These are phyloP conservation scores for Phortica variegata DNA, from an alignment of 1,140 invertebrate species.

Conservation along the genomic window DNA sequence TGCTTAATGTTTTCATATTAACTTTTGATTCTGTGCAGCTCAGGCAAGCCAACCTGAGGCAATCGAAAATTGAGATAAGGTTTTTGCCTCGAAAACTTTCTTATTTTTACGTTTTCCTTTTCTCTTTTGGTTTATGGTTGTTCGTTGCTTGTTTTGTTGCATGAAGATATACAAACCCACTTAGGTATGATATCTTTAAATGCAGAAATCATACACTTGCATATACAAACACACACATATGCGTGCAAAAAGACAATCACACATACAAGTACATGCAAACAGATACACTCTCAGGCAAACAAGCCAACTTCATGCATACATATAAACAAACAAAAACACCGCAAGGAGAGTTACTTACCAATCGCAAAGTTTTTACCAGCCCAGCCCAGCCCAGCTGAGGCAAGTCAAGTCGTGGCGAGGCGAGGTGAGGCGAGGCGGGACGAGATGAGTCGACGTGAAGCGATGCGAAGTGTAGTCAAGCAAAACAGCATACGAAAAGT, in stretches of 20 bases:
- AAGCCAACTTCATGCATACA: slow-evolving; percentile 28
- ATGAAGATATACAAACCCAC: slow-evolving; percentile 27
- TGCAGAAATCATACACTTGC: slow-evolving; percentile 35
- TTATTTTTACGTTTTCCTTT: slow-evolving; percentile 9
- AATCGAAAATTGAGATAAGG: slow-evolving; percentile 56
- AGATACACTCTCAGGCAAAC: slow-evolving; percentile 28
- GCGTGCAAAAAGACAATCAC: slow-evolving; percentile 5
- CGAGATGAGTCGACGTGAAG: too few relatives aligned
- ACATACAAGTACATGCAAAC: slow-evolving; percentile 2
- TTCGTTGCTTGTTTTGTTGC: slow-evolving; percentile 6
- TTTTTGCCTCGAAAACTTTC: slow-evolving; percentile 55
- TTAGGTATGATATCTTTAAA: slow-evolving; percentile 56
- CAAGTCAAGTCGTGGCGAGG: too few relatives aligned
- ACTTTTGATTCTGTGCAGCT: slow-evolving; percentile 26
- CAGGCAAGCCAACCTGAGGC: slow-evolving; percentile 24
- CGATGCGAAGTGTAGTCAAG: too few relatives aligned
- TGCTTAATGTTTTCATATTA: slow-evolving; percentile 33
- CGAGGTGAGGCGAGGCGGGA: too few relatives aligned
- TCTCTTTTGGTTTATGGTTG: slow-evolving; percentile 14
- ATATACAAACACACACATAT: slow-evolving; percentile 11
- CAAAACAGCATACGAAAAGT: too few relatives aligned
- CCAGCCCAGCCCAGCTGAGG: too few relatives aligned
- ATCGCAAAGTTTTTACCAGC: slow-evolving; percentile 27
- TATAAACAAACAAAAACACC: slow-evolving; percentile 5
- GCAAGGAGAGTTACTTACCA: slow-evolving; percentile 11